Percentiles rank a stretch among this genome's conserved stretches.
These are phyloP conservation scores for Metopia argyrocephala DNA, from an alignment of 2,888 invertebrate species.

Conservation along the genomic window DNA sequence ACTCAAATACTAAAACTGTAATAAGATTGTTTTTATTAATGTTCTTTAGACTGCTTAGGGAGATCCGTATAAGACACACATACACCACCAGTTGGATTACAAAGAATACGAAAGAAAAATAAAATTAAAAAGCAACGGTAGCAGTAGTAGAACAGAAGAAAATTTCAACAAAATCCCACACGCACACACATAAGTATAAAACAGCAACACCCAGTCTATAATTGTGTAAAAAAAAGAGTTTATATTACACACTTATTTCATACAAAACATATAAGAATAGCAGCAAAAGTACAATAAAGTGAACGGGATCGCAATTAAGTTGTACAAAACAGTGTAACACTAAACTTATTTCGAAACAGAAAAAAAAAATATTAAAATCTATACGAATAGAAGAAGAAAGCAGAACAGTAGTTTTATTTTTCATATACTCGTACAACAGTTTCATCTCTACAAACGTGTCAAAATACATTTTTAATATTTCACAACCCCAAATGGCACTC, in stretches of 20 bases:
- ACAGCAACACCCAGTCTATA: constrained; percentile 37
- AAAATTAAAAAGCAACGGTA: background rate
- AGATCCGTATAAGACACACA: constrained; percentile 5
- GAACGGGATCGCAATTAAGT: constrained; percentile 8
- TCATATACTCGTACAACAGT: too few relatives aligned
- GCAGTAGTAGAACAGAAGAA: constrained; percentile 26
- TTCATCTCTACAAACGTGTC: background rate
- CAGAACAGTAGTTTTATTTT: background rate
- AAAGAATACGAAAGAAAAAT: background rate
- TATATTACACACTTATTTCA: background rate
- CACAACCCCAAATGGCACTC: background rate
- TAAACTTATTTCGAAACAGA: constrained; percentile 18
- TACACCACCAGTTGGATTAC: background rate
- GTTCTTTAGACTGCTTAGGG: constrained; percentile 28
- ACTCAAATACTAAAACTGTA: constrained; percentile 18
- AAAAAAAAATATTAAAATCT: too few relatives aligned
- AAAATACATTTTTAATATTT: background rate
- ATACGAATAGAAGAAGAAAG: background rate
- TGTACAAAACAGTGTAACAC: constrained; percentile 5
- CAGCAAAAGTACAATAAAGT: background rate
- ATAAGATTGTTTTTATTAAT: constrained; percentile 34
- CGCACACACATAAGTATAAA: background rate
- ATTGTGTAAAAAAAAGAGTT: constrained; percentile 50
- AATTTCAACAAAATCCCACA: background rate
- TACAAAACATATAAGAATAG: background rate